These are phyloP conservation scores for Hippolais icterina DNA, from an alignment of 2,113 vertebrate genomes.

Conservation along the genomic window DNA sequence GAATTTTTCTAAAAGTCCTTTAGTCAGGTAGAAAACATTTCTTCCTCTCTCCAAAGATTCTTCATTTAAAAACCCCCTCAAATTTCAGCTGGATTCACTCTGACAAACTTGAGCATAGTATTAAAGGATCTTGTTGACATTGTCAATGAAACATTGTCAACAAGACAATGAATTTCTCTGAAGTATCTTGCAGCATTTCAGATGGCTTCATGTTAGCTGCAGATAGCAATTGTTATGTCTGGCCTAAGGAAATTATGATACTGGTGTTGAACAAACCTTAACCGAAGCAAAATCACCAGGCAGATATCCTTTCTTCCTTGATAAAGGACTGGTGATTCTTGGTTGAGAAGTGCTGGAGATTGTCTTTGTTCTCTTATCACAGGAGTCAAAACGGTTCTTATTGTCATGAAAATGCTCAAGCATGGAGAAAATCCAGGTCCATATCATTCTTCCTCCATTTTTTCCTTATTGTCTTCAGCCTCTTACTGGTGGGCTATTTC, in stretches of 20 bases:
- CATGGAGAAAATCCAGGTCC: neutral
- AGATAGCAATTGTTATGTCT: neutral
- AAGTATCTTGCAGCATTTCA: neutral
- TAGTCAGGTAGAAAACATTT: neutral
- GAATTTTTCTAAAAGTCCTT: neutral
- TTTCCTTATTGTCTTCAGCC: neutral
- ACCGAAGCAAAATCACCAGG: neutral
- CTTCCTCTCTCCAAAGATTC: neutral
- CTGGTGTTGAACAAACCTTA: neutral
- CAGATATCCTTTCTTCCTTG: neutral
- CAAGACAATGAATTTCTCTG: neutral
- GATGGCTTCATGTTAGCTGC: neutral
- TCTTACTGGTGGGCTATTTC: neutral
- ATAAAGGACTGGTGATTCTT: neutral
- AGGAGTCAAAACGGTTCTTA: neutral
- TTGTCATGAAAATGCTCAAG: neutral
- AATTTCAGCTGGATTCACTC: neutral
- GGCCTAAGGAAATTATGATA: neutral
- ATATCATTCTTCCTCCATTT: neutral
- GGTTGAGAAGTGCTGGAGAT: neutral
- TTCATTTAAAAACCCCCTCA: neutral
- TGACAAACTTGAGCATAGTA: neutral
- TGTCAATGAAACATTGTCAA: neutral
- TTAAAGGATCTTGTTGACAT: neutral
- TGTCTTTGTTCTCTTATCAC: neutral